Evolutionary conservation across 2,797 vertebrate genomes (phyloP), one percentile per base, ranked within the genome.

Genomic region (Ctenopoma multispine): DNA sequence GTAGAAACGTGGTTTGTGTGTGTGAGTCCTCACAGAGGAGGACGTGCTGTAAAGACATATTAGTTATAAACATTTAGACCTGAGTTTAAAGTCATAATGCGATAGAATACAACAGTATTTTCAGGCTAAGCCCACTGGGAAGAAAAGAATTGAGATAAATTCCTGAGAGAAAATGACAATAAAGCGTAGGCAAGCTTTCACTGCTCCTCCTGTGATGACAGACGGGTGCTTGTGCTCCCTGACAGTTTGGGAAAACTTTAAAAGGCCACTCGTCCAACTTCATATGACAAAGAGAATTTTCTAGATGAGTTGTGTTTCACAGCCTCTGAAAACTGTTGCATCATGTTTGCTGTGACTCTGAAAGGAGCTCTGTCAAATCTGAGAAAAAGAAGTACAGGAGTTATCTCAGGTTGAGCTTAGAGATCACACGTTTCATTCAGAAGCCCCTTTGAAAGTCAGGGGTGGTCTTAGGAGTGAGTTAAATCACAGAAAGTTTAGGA

Each of bases 21-120:
- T 43, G 40, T n/a, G n/a, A n/a, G n/a, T n/a, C n/a, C n/a, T n/a
- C n/a, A n/a, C n/a, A n/a, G n/a, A n/a, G n/a, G n/a, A n/a, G n/a
- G n/a, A n/a, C n/a, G n/a, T 20, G 51, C 57, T 46, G 63, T 81
- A 47, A 59, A 66, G 36, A 73, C 34, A 5, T 47, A 21, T 64
- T 38, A 64, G 27, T 21, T 7, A 13, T 21, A 72, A 43, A 65
- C 38, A 51, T 56, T 29, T 21, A n/a, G 20, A 24, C 78, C 15
- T 72, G 81, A 81, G 58, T 82, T 91, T 91, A 88, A 92, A 90
- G 86, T 90, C 87, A 77, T 87, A 80, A 54, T 64, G 34, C 57
- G 8, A 36, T 21, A 1, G 8, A 34, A 34, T 34, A 34, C 31
- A 29, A 29, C 5, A 46, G 7, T n/a, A 8, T 46, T n/a, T 18